These are phyloP conservation scores for Lerema accius DNA, from an alignment of 1,140 invertebrate genomes.

Conservation along the genomic window DNA sequence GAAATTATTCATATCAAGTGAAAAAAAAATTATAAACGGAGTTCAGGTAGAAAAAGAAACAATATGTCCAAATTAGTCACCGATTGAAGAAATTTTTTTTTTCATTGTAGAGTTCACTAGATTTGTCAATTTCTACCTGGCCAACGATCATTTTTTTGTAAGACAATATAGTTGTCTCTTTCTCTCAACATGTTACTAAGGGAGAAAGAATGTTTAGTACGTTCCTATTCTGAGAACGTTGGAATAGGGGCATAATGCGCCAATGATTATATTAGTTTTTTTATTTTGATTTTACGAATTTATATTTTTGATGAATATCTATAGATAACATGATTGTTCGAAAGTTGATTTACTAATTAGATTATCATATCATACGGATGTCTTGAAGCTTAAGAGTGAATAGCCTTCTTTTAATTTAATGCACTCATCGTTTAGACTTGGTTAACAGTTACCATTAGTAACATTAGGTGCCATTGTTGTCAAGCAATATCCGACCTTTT, in stretches of 20 bases:
- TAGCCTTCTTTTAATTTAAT: no score
- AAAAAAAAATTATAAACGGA: background rate
- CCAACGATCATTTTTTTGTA: constrained; percentile 55
- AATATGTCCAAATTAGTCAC: constrained; percentile 34
- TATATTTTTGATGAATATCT: constrained; percentile 32
- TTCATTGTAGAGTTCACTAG: constrained; percentile 39
- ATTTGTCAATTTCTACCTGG: constrained; percentile 63
- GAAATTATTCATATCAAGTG: background rate
- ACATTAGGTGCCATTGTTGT: no score
- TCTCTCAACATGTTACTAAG: constrained; percentile 43
- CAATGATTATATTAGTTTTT: constrained; percentile 37
- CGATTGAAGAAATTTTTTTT: constrained; percentile 35
- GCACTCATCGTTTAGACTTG: no score
- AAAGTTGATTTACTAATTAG: no score
- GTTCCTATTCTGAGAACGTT: constrained; percentile 55
- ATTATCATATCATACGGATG: no score
- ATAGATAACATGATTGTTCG: no score
- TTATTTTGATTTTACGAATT: constrained; percentile 28
- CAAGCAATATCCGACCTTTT: no score
- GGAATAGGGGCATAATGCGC: constrained; percentile 52
- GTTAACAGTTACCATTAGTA: no score
- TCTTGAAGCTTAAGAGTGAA: no score
- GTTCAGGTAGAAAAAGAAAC: constrained; percentile 20
- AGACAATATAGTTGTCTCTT: constrained; percentile 45
- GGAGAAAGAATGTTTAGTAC: constrained; percentile 32